Evolutionary conservation across 2,113 vertebrate species (phyloP), one percentile per base, ranked within the genome.

Genomic region (Centrocercus urophasianus): DNA sequence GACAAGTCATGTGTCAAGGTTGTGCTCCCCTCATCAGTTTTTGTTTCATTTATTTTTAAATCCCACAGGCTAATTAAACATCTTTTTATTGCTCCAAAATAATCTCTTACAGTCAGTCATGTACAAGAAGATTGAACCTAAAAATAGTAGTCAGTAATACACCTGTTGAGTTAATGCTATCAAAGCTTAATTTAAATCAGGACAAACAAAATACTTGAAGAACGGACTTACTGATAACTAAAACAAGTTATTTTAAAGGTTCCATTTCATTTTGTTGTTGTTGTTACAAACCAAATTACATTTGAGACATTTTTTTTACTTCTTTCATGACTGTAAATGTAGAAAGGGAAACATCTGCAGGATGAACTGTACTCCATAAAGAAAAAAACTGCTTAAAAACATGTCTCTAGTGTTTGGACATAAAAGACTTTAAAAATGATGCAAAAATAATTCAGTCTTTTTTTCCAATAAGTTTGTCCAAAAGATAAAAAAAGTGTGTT

Each of bases 51-150:
- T 60, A 48, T 75, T 45, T 45, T 48, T 36, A 77, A 91, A 91
- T 87, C 59, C 63, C 78, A 79, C 40, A 69, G 63, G 59, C 71
- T 89, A 91, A 64, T 91, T n/a, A 65, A 59, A 52, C 54, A 72
- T 89, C 57, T 69, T 90, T 86, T 72, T 82, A 95, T 75, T 69
- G 63, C 74, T 84, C 40, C 67, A 91, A 78, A 93, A 95, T 95
- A 88, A 92, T 92, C 87, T 82, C 89, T 82, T 90, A 54, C 36
- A 27, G 48, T 89, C 88, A 65, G 65, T 30, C 71, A 63, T 11
- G 36, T 76, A 89, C 27, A 21, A 91, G 85, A 95, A 83, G 18
- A 73, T 1, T 34, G n/a, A 85, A 40, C 11, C 64, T 89, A 91
- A 91, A 96, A 95, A 93, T 76, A 94, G 66, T 45, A 27, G 75